Evolutionary conservation across 2,888 invertebrate species (phyloP).

Genomic region (Macrophya annulata): DNA sequence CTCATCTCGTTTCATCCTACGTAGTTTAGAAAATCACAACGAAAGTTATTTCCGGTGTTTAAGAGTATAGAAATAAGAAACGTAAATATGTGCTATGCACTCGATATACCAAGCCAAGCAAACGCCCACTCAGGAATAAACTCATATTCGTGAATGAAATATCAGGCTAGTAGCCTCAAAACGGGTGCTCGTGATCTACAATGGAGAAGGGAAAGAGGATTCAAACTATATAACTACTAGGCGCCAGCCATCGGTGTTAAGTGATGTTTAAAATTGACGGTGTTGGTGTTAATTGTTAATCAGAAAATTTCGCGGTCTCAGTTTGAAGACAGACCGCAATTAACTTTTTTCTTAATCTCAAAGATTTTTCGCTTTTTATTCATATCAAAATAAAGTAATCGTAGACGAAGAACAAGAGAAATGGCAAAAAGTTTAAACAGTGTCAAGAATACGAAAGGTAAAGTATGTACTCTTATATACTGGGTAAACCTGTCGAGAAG

Average conservation of each 20-base stretch:
- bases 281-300: constrained; percentile 28
- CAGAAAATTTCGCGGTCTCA: background rate
- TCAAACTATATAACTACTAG: background rate
- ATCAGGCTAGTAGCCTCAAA: background rate
- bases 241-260: constrained; percentile 11
- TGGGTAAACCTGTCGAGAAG: constrained; percentile 25
- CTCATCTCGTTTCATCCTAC: background rate
- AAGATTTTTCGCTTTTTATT: background rate
- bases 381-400: background rate
- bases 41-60: background rate
- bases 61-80: background rate
- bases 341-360: background rate
- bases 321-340: background rate
- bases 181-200: background rate
- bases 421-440: constrained; percentile 18
- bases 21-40: background rate
- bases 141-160: constrained; percentile 50
- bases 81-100: constrained; percentile 39
- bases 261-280: constrained; percentile 26
- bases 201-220: background rate
- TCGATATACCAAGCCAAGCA: background rate
- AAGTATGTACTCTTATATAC: background rate
- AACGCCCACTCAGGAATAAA: constrained; percentile 8
- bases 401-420: background rate
- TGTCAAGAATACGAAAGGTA: background rate